Base-by-base conservation (phyloP, 2,113 vertebrate species). In the Oenanthe oenanthe region DNA sequence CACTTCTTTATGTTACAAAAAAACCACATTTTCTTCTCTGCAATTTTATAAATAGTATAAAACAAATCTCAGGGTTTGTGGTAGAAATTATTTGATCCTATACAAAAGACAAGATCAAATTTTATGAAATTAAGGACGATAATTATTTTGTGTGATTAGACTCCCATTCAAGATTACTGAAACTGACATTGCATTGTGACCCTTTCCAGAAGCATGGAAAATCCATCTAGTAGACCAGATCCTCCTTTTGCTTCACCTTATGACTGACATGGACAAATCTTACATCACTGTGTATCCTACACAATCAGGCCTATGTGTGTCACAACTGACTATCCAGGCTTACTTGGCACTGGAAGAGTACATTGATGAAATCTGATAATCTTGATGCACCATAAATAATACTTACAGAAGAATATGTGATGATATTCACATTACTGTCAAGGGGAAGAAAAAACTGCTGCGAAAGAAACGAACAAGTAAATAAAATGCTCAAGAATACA, bases 21-120 rank as follows among this genome's bases (percentile, higher is more conserved):
- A 76, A 95, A 28, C 0, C 4, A 36, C 40, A 58, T 36, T 57
- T 78, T 89, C n/a, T 81, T 83, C 78, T 93, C 36, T 56, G 53
- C 38, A 38, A n/a, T 47, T 89, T 73, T 85, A 85, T 85, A 38
- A 82, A 96, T 85, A 92, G 19, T 92, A 92, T 89, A 92, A 94
- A 96, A 85, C 71, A 94, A 93, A 85, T 34, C 19, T 48, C 51
- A 36, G 57, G 20, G 38, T 58, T 65, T 36, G 43, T 53, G 22
- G 12, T 9, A 95, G 24, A 93, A 89, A 76, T 54, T 8, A 85
- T 66, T 60, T 91, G 42, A 90, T 75, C 40, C 56, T 58, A 79
- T 70, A 75, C 58, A 86, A 58, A 36, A 84, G 83, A 93, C n/a
- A 70, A 78, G 26, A 95, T 26, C 40, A 68, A 42, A 54, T 70